Evolutionary conservation across 2,888 invertebrate species (phyloP).

Genomic region (Griposia aprilina): DNA sequence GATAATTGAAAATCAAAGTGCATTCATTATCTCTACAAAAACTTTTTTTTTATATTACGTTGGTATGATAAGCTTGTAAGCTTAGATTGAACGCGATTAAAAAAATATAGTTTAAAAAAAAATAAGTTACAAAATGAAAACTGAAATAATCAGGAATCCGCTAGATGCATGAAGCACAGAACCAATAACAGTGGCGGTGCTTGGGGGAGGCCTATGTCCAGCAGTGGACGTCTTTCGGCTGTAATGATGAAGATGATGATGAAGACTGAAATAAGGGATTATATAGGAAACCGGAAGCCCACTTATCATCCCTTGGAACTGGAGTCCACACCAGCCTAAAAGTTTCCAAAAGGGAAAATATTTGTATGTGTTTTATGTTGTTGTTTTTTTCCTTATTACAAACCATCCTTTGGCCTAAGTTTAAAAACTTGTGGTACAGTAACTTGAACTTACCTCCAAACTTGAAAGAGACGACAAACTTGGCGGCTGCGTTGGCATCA

Average conservation of each 20-base stretch:
- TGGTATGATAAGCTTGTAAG: background rate
- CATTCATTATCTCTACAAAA: background rate
- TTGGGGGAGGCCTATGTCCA: background rate
- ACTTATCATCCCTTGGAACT: background rate
- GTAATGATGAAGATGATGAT: background rate
- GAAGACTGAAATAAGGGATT: background rate
- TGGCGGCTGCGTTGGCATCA: constrained; percentile 87
- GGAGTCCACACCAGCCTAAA: background rate
- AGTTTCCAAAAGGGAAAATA: background rate
- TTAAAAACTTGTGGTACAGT: background rate
- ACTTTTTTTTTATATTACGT: background rate
- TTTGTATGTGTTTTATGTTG: too few relatives aligned
- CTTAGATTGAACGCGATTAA: background rate
- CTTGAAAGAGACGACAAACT: constrained; percentile 79
- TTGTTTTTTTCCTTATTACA: too few relatives aligned
- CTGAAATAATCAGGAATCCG: background rate
- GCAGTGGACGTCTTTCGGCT: background rate
- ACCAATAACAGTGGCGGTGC: background rate
- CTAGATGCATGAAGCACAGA: background rate
- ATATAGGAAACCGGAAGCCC: background rate
- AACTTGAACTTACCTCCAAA: constrained; percentile 77
- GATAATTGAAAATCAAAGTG: background rate
- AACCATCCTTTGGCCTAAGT: background rate
- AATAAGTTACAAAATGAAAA: too few relatives aligned
- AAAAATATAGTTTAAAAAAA: too few relatives aligned